These are phyloP conservation scores for Acanthopleura granulata DNA, from an alignment of 2,888 invertebrate species.

Conservation along the genomic window DNA sequence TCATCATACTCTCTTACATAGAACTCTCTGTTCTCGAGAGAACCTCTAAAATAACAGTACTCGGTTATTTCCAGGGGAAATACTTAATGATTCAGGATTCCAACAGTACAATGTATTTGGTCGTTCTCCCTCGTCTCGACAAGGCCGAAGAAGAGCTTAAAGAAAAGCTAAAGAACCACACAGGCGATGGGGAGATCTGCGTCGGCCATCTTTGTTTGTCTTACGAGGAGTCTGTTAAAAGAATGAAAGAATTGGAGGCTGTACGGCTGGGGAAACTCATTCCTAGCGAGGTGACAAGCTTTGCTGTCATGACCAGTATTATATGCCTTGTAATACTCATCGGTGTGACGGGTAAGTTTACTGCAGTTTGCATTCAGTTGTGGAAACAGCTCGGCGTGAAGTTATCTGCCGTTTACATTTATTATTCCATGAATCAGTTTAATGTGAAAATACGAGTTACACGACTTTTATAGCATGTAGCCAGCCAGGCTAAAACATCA, in stretches of 20 bases:
- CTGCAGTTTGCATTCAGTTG: too few relatives aligned
- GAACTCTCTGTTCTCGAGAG: not conserved
- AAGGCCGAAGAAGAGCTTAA: not conserved
- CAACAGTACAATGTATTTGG: not conserved
- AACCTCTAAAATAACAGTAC: not conserved
- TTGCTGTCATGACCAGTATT: not conserved
- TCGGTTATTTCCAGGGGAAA: slow-evolving; percentile 7
- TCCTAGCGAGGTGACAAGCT: not conserved
- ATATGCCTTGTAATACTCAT: not conserved
- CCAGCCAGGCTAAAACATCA: too few relatives aligned
- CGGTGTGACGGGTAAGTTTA: slow-evolving; percentile 5
- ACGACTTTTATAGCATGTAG: too few relatives aligned
- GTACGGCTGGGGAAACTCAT: not conserved
- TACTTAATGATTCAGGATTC: not conserved
- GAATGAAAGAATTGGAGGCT: not conserved
- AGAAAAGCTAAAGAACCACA: not conserved
- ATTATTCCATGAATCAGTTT: too few relatives aligned
- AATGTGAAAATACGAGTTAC: too few relatives aligned
- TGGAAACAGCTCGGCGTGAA: too few relatives aligned
- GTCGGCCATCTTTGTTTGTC: slow-evolving; percentile 2
- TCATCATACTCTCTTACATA: not conserved
- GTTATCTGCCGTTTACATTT: too few relatives aligned
- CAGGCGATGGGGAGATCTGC: not conserved
- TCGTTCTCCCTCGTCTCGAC: not conserved
- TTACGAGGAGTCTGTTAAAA: not conserved